These are phyloP conservation scores for Microcebus griseorufus DNA, from an alignment of 2,113 vertebrate species.

Conservation along the genomic window DNA sequence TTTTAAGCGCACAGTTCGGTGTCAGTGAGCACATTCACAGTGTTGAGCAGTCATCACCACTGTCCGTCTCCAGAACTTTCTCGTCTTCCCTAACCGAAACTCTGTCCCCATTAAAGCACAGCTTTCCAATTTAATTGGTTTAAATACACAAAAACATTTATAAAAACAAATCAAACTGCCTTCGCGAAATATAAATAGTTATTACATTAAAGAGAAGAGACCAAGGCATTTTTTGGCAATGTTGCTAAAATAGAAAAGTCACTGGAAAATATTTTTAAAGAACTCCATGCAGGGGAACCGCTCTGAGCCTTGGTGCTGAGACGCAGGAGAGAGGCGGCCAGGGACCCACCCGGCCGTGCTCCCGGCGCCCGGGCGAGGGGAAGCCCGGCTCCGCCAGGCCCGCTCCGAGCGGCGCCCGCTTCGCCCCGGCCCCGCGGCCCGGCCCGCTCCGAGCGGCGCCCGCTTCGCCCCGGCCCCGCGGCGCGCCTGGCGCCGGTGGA, in stretches of 20 bases:
- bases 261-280: neutral
- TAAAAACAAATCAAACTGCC: neutral
- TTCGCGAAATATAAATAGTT: neutral
- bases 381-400: too few species aligned
- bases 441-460: too few species aligned
- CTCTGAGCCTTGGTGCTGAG: neutral
- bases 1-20: neutral
- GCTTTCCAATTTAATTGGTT: neutral
- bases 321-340: neutral
- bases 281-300: neutral
- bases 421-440: too few species aligned
- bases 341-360: too few species aligned
- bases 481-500: too few species aligned
- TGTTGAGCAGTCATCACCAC: neutral
- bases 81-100: neutral
- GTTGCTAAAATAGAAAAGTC: neutral
- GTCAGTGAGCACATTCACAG: neutral
- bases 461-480: too few species aligned
- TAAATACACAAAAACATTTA: neutral
- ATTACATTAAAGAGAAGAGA: neutral
- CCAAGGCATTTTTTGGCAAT: neutral
- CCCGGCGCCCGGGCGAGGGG: too few species aligned
- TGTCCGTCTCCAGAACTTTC: neutral
- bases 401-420: too few species aligned
- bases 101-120: neutral